These are phyloP conservation scores for Excalfactoria chinensis DNA, from an alignment of 2,113 vertebrate genomes.

Conservation along the genomic window DNA sequence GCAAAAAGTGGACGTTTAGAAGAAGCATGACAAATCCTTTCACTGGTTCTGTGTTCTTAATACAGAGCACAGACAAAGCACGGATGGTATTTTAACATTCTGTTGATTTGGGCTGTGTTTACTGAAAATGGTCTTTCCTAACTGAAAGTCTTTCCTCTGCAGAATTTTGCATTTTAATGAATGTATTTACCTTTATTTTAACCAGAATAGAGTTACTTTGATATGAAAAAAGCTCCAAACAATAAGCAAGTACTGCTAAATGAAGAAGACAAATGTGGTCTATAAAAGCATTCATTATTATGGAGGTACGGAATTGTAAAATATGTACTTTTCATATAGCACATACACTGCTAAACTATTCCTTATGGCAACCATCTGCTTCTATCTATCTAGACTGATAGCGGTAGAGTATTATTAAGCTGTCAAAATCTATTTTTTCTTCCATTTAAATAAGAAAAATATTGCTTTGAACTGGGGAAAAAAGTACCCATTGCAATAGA, in stretches of 20 bases:
- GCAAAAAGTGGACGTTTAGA: background rate
- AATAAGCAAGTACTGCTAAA: slow-evolving; percentile 19
- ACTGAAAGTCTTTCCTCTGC: background rate
- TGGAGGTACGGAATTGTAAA: slow-evolving; percentile 39
- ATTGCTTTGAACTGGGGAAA: background rate
- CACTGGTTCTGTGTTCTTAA: background rate
- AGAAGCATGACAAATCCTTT: background rate
- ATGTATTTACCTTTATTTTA: slow-evolving; percentile 19
- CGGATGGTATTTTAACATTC: background rate
- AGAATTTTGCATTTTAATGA: slow-evolving; percentile 15
- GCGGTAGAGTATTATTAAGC: slow-evolving; percentile 48
- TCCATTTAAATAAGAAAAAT: slow-evolving; percentile 27
- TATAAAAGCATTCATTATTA: slow-evolving; percentile 3
- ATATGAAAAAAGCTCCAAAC: slow-evolving; percentile 10
- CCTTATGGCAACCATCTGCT: slow-evolving; percentile 50
- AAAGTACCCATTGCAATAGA: background rate
- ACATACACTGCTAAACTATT: slow-evolving; percentile 11
- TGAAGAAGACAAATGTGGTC: slow-evolving; percentile 11
- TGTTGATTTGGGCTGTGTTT: slow-evolving; percentile 1
- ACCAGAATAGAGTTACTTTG: slow-evolving; percentile 6
- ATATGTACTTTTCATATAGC: slow-evolving; percentile 37
- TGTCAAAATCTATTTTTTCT: slow-evolving; percentile 48
- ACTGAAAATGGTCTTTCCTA: slow-evolving; percentile 8
- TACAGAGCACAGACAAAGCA: background rate
- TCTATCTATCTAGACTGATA: slow-evolving; percentile 41